Conservation (phyloP, 2,797 vertebrate species). For the Neopelma chrysocephalum region DNA sequence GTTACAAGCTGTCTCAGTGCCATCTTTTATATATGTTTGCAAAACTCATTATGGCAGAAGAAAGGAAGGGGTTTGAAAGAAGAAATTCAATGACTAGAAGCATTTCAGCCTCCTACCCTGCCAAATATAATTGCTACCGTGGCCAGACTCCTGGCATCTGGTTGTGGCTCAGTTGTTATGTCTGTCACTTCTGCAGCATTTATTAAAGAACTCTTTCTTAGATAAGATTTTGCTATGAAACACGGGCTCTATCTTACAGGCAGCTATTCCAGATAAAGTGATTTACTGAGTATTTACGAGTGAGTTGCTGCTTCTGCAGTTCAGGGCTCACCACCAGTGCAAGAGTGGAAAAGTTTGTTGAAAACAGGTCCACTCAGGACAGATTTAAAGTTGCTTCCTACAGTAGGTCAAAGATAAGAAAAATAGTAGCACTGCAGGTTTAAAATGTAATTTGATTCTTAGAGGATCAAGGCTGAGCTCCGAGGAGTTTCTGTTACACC, state of each 20-base stretch:
- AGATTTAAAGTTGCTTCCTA: background rate
- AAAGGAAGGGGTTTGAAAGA: background rate
- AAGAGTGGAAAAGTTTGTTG: slow-evolving; percentile 5
- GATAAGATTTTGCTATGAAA: background rate
- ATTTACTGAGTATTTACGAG: background rate
- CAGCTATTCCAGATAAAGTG: background rate
- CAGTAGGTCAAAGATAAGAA: slow-evolving; percentile 38
- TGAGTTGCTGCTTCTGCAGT: background rate
- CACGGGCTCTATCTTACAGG: background rate
- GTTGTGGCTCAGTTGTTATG: background rate
- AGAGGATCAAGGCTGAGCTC: background rate
- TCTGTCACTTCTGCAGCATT: background rate
- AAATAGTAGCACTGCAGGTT: background rate
- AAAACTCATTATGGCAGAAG: slow-evolving; percentile 23
- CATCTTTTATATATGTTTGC: slow-evolving; percentile 2
- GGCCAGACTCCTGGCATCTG: background rate
- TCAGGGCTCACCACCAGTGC: background rate
- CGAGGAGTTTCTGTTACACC: background rate
- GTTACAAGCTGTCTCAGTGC: background rate
- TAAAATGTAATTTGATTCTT: slow-evolving; percentile 21
- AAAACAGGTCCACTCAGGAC: background rate
- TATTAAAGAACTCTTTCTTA: background rate
- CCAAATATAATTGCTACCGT: background rate
- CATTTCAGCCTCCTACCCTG: background rate
- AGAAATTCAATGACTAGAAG: slow-evolving; percentile 11